phyloP scores from a whole-genome alignment of 2,113 vertebrate genomes.

The Hystrix brachyura region DNA sequence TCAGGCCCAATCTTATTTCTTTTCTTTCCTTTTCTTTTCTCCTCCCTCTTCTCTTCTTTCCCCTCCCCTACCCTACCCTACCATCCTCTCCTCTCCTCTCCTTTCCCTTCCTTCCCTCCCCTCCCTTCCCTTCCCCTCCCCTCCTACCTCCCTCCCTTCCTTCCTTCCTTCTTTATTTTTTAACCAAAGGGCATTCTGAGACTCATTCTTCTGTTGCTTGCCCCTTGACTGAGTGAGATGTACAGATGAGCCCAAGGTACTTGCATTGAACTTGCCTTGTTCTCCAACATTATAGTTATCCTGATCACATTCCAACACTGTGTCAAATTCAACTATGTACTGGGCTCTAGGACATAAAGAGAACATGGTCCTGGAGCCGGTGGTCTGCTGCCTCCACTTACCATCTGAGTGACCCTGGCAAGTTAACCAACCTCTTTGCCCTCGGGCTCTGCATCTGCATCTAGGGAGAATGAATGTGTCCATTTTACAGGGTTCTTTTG shows the following conservation, averaged over 20 bases:
- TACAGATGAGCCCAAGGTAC: background rate
- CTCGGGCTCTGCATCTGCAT: background rate
- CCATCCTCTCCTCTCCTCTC: background rate
- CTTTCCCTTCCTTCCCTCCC: background rate
- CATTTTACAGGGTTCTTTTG: background rate
- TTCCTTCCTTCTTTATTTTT: background rate
- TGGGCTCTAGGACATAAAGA: background rate
- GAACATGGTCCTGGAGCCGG: rapidly evolving
- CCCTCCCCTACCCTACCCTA: too few relatives aligned
- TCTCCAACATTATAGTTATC: background rate
- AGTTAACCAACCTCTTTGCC: background rate
- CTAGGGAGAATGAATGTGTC: background rate
- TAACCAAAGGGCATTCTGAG: background rate
- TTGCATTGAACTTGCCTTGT: background rate
- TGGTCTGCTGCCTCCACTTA: background rate
- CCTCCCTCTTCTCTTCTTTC: background rate
- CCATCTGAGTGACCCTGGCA: background rate
- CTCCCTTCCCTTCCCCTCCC: background rate
- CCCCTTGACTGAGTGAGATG: too few relatives aligned
- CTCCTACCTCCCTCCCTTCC: rapidly evolving
- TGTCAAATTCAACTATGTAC: background rate
- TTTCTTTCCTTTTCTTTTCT: background rate
- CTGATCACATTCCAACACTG: background rate
- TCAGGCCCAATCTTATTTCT: background rate
- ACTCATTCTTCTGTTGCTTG: background rate